Conservation (phyloP, 2,888 invertebrate species). For the Xiphydria camelus region DNA sequence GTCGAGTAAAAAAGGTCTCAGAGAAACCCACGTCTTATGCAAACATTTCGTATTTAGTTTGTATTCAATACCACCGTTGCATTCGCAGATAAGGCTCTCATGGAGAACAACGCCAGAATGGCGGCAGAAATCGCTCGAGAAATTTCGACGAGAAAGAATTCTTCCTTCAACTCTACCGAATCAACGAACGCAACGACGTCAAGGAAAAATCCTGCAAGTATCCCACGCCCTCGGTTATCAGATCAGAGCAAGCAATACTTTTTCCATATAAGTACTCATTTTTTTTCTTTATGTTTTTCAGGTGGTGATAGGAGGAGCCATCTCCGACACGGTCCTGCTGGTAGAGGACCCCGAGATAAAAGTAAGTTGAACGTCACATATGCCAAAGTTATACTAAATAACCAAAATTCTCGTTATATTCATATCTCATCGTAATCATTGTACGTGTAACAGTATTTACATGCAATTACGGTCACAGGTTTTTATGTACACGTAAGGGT, state of each 20-base stretch:
- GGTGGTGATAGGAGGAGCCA: constrained; percentile 79
- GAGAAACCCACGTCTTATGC: neutral
- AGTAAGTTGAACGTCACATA: constrained; percentile 61
- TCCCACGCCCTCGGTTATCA: no score
- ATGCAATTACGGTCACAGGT: constrained; percentile 41
- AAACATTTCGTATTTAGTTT: constrained; percentile 1
- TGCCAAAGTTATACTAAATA: constrained; percentile 50
- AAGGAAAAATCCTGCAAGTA: no score
- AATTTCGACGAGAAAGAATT: constrained; percentile 46
- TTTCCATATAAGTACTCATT: no score
- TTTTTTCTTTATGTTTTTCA: no score
- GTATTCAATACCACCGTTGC: no score
- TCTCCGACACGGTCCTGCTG: constrained; percentile 72
- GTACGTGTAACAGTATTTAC: constrained; percentile 48
- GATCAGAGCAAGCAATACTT: no score
- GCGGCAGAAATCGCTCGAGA: constrained; percentile 80
- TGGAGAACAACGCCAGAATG: constrained; percentile 89
- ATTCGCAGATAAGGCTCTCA: constrained; percentile 78
- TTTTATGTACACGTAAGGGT: constrained; percentile 16
- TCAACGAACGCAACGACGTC: no score
- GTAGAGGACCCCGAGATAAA: constrained; percentile 66
- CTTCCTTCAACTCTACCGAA: no score
- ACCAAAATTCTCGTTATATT: constrained; percentile 52
- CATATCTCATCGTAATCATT: constrained; percentile 42
- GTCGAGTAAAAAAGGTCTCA: constrained; percentile 36